Conservation (phyloP, 2,113 vertebrate genomes). For the Lontra canadensis region DNA sequence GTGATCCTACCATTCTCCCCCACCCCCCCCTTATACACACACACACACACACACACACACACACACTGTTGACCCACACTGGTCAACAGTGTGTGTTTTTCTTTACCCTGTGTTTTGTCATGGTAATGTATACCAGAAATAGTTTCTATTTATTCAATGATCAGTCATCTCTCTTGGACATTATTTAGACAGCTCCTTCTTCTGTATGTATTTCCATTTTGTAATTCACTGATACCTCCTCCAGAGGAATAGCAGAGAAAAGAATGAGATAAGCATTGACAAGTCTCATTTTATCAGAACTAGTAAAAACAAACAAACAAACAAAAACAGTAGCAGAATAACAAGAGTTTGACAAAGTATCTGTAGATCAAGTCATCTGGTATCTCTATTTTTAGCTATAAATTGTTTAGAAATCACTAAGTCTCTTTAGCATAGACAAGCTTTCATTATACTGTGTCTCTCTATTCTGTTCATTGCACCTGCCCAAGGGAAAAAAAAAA, state of each 20-base stretch:
- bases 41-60: too few species aligned
- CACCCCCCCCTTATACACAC: not conserved
- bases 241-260: not conserved
- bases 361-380: not conserved
- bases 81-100: too few species aligned
- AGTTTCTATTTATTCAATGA: not conserved
- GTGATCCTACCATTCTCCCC: not conserved
- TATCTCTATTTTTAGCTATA: not conserved
- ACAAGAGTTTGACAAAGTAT: not conserved
- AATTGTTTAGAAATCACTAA: slow-evolving; percentile 33
- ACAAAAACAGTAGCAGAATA: not conserved
- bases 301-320: not conserved
- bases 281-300: not conserved
- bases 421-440: not conserved
- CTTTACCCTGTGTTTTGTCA: not conserved
- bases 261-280: not conserved
- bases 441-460: not conserved
- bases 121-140: not conserved
- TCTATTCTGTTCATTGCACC: not conserved
- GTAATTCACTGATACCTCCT: not conserved
- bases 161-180: not conserved
- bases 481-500: not conserved
- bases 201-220: not conserved
- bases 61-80: not conserved
- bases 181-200: not conserved